Base-by-base conservation (phyloP, 2,797 vertebrate species). In the Cryptoprocta ferox region DNA sequence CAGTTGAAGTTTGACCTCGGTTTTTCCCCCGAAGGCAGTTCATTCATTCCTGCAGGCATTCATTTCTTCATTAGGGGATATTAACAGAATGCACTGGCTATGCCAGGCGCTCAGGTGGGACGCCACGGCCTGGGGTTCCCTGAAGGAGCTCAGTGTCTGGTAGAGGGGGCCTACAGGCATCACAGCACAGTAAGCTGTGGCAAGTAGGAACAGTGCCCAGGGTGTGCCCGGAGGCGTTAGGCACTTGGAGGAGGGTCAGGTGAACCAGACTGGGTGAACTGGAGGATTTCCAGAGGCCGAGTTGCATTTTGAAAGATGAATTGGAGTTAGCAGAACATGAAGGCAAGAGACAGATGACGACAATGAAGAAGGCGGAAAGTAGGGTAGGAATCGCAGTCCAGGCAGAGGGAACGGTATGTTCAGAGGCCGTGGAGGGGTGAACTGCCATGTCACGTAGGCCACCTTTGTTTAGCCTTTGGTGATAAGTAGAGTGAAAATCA, bases 1-100 rank as follows among this genome's bases (percentile, higher is more conserved):
- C 80, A 94, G 28, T 10, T 59, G 56, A 95, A 80, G 79, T 96
- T 96, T 94, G 91, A 93, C 71, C 73, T 96, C 2, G 0, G 37
- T 24, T 24, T 30, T 9, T 39, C 11, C 37, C 37, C 28, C 3
- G 8, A 75, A 88, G 71, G 71, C 19, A 28, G n/a, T 89, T 91
- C 71, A 65, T 42, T 96, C 28, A 56, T 91, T 71, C 35, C 24
- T 88, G 30, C 3, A 70, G 70, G 53, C 37, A 21, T 84, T 92
- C 26, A 37, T 78, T 56, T 89, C 65, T 83, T 70, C 39, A 89
- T 30, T 91, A 56, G 63, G 37, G 93, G 53, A 50, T 78, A 63
- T 73, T 59, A 79, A 53, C 48, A 48, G 48, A 48, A 48, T n/a
- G n/a, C n/a, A n/a, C n/a, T n/a, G n/a, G n/a, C n/a, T n/a, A n/a